A percentile compares a stretch with the other conserved stretches of the same genome.
Evolutionary conservation across 2,888 invertebrate genomes (phyloP).

Genomic region (Drosophila gaucha): DNA sequence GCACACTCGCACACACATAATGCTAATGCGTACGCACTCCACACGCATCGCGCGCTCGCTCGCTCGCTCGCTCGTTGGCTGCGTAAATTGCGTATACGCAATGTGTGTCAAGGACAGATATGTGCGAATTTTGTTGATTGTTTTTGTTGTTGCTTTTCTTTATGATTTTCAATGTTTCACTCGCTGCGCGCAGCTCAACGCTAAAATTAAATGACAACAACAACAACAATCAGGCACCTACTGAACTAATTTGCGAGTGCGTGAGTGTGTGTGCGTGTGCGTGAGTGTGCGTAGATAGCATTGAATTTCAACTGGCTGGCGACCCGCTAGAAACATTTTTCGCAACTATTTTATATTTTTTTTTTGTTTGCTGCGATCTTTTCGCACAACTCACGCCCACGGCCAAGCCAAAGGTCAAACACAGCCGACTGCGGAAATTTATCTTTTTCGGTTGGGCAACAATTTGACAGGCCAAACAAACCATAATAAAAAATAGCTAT

Average conservation of each 20-base stretch:
- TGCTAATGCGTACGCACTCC: slow-evolving; percentile 59
- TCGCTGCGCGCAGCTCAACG: slow-evolving; percentile 18
- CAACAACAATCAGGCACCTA: slow-evolving; percentile 61
- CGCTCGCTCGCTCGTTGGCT: slow-evolving; percentile 36
- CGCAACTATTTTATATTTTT: slow-evolving; percentile 34
- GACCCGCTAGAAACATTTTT: slow-evolving; percentile 70
- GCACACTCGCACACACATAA: slow-evolving; percentile 16
- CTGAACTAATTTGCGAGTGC: slow-evolving; percentile 77
- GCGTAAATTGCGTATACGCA: slow-evolving; percentile 78
- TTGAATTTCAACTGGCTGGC: slow-evolving; percentile 61
- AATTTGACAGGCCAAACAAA: slow-evolving; percentile 38
- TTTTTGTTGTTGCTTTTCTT: slow-evolving; percentile 25
- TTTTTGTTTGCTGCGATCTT: slow-evolving; percentile 21
- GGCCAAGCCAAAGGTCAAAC: slow-evolving; percentile 73
- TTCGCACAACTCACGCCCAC: slow-evolving; percentile 71
- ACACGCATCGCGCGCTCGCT: slow-evolving; percentile 35
- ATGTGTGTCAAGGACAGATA: slow-evolving; percentile 84
- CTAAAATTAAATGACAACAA: slow-evolving; percentile 70
- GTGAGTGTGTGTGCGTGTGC: slow-evolving; percentile 22
- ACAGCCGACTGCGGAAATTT: slow-evolving; percentile 44
- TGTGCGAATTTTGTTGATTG: slow-evolving; percentile 75
- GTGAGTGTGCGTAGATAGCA: slow-evolving; percentile 66
- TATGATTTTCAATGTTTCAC: slow-evolving; percentile 59
- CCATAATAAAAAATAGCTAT: slow-evolving; percentile 9
- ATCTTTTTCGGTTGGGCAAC: slow-evolving; percentile 48